These are phyloP conservation scores for Akabosia matsudoensis DNA, from an alignment of 1,140 invertebrate genomes.

Conservation along the genomic window DNA sequence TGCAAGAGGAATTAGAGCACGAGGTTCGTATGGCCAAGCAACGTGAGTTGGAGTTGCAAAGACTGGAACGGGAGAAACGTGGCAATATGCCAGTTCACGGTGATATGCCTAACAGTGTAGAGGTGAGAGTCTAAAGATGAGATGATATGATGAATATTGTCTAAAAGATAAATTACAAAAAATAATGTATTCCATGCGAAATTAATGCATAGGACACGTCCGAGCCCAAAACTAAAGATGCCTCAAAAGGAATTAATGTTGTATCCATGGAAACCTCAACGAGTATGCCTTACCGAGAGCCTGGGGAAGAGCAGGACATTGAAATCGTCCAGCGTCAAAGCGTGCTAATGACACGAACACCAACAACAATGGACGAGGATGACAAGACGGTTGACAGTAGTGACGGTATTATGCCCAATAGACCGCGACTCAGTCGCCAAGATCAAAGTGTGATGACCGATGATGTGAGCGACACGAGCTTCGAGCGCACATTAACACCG, in stretches of 20 bases:
- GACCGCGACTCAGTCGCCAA: background rate
- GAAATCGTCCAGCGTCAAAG: constrained; percentile 11
- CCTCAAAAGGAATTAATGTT: background rate
- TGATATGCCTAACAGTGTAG: constrained; percentile 18
- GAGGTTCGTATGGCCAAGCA: constrained; percentile 64
- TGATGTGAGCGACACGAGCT: background rate
- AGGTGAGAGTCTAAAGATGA: background rate
- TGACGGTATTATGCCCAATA: background rate
- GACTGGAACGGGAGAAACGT: constrained; percentile 54
- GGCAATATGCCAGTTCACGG: constrained; percentile 47
- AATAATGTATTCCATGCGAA: too few relatives aligned
- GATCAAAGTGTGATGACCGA: constrained; percentile 24
- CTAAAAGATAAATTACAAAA: background rate
- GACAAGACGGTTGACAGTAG: background rate
- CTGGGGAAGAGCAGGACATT: constrained; percentile 3
- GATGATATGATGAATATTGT: background rate
- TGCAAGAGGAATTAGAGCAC: constrained; percentile 64
- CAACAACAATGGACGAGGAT: background rate
- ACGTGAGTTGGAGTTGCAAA: constrained; percentile 61
- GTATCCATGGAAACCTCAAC: background rate
- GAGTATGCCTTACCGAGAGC: background rate
- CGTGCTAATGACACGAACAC: background rate
- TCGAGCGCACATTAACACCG: constrained; percentile 16
- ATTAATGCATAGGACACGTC: background rate
- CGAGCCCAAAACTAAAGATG: background rate